Percentiles rank a stretch among this genome's conserved stretches.
phyloP scores from a whole-genome alignment of 2,888 invertebrate species.

The Zootermopsis nevadensis region DNA sequence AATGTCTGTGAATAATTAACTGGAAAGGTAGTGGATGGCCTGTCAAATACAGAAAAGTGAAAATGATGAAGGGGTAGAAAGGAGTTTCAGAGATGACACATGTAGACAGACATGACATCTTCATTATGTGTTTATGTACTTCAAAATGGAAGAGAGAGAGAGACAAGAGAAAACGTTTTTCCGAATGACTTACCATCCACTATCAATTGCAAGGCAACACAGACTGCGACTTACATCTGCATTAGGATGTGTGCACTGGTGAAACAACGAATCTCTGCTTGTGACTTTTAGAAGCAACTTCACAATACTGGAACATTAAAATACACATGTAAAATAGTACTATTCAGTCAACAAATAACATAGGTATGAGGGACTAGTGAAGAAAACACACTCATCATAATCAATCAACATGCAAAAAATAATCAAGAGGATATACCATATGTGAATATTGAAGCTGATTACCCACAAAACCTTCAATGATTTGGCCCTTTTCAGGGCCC shows the following conservation, averaged over 20 bases:
- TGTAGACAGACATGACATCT: neutral
- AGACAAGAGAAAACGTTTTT: neutral
- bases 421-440: too few relatives aligned
- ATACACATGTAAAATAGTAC: neutral
- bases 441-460: too few relatives aligned
- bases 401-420: too few relatives aligned
- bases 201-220: slow-evolving; percentile 29
- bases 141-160: neutral
- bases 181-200: neutral
- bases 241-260: neutral
- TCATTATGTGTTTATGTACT: neutral
- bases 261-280: neutral
- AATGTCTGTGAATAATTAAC: neutral
- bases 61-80: too few relatives aligned
- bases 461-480: too few relatives aligned
- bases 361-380: too few relatives aligned
- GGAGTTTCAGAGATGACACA: neutral
- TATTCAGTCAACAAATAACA: too few relatives aligned
- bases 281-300: neutral
- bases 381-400: too few relatives aligned
- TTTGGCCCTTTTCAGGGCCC: too few relatives aligned
- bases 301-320: slow-evolving; percentile 7
- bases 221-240: neutral
- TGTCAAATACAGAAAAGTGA: too few relatives aligned
- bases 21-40: too few relatives aligned